A percentile compares a stretch with the other conserved stretches of the same genome.
Conservation (phyloP, 1,140 invertebrate species). For the Drosophila melanica region DNA sequence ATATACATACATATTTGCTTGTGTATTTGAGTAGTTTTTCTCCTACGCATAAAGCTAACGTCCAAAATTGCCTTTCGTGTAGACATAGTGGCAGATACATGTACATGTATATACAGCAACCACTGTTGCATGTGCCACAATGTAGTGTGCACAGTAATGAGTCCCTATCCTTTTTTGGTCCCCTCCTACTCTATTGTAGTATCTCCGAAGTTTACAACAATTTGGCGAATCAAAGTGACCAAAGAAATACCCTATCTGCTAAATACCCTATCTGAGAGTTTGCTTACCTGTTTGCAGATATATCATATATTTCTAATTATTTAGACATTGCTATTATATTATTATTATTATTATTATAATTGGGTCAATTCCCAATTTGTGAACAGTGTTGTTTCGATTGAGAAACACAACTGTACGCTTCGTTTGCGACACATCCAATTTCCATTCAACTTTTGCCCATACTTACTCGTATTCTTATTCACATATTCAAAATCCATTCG, state of each 20-base stretch:
- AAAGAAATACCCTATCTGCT: no score
- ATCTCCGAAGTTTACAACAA: constrained; percentile 51
- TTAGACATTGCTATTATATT: no score
- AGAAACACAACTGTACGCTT: constrained; percentile 10
- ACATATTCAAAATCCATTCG: constrained; percentile 15
- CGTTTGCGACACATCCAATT: constrained; percentile 10
- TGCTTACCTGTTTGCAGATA: no score
- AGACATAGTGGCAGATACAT: neutral
- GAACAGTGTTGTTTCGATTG: neutral
- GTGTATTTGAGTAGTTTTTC: neutral
- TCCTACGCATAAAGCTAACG: neutral
- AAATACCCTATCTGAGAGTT: no score
- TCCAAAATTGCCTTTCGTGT: constrained; percentile 61
- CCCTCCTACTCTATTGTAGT: neutral
- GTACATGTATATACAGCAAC: neutral
- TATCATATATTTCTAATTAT: no score
- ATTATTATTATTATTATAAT: no score
- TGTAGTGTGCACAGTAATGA: constrained; percentile 58
- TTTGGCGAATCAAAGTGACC: neutral
- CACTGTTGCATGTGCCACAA: neutral
- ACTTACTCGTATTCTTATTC: constrained; percentile 11
- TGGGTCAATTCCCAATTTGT: no score
- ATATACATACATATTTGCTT: neutral
- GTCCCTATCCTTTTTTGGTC: neutral
- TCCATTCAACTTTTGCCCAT: constrained; percentile 23